Evolutionary conservation across 2,888 invertebrate genomes (phyloP).

Genomic region (Labia minor): DNA sequence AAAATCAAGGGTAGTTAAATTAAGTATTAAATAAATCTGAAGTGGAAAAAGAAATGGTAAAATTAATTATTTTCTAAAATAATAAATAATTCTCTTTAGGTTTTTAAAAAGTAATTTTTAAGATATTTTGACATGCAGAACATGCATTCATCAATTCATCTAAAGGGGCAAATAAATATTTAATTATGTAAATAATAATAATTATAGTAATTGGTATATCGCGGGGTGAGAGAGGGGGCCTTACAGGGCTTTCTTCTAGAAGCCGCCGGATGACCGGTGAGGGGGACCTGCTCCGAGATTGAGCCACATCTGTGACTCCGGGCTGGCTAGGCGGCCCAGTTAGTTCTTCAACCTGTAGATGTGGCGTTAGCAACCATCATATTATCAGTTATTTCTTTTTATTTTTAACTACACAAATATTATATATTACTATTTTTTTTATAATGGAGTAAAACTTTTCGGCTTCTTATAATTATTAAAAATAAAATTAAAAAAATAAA

Average conservation of each 20-base stretch:
- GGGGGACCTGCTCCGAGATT: not conserved
- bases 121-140: not conserved
- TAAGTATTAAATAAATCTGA: too few relatives aligned
- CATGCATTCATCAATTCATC: not conserved
- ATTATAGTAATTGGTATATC: too few relatives aligned
- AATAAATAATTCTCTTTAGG: too few relatives aligned
- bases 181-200: too few relatives aligned
- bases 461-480: too few relatives aligned
- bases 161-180: too few relatives aligned
- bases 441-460: not conserved
- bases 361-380: not conserved
- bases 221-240: not conserved
- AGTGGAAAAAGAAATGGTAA: too few relatives aligned
- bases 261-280: not conserved
- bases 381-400: not conserved
- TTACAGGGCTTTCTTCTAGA: not conserved
- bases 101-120: too few relatives aligned
- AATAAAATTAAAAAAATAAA: too few relatives aligned
- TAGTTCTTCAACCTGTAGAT: not conserved
- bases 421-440: not conserved
- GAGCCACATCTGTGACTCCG: not conserved
- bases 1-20: too few relatives aligned
- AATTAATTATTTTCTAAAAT: too few relatives aligned
- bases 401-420: not conserved
- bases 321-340: not conserved